phyloP scores from a whole-genome alignment of 1,140 invertebrate genomes.

The Telenomus remus region DNA sequence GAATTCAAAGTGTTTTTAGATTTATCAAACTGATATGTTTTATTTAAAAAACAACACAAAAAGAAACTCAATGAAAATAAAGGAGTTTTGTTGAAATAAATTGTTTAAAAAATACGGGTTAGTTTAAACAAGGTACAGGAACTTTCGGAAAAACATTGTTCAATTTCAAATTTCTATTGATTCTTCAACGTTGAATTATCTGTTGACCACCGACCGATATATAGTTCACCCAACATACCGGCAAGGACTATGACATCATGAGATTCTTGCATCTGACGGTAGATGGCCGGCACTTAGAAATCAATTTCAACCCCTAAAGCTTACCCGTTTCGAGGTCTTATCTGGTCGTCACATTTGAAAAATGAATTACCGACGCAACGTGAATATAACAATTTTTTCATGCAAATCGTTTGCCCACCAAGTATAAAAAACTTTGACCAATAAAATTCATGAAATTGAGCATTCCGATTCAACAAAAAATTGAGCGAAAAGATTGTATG shows the following conservation, averaged over 20 bases:
- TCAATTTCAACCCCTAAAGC: slow-evolving; percentile 71
- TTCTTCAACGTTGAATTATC: neutral
- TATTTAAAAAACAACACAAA: too few relatives aligned
- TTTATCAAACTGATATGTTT: too few relatives aligned
- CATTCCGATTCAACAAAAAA: too few relatives aligned
- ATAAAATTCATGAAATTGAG: too few relatives aligned
- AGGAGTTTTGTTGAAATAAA: too few relatives aligned
- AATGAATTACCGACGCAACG: slow-evolving; percentile 72
- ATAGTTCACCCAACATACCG: slow-evolving; percentile 65
- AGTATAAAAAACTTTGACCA: too few relatives aligned
- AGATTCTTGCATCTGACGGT: slow-evolving; percentile 67
- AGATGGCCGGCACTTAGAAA: slow-evolving; percentile 71
- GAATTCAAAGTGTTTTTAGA: too few relatives aligned
- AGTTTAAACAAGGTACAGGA: neutral
- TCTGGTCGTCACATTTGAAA: slow-evolving; percentile 58
- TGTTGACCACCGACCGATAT: slow-evolving; percentile 73
- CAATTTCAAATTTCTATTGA: neutral
- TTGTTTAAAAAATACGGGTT: neutral
- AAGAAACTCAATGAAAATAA: too few relatives aligned
- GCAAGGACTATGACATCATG: slow-evolving; percentile 62
- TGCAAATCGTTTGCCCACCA: neutral
- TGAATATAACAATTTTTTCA: slow-evolving; percentile 6
- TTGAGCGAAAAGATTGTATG: too few relatives aligned
- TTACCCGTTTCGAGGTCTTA: slow-evolving; percentile 44
- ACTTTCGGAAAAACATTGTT: neutral